Evolutionary conservation across 2,888 invertebrate genomes (phyloP), one percentile per base, ranked within the genome.

Genomic region (Aleiodes alternator): DNA sequence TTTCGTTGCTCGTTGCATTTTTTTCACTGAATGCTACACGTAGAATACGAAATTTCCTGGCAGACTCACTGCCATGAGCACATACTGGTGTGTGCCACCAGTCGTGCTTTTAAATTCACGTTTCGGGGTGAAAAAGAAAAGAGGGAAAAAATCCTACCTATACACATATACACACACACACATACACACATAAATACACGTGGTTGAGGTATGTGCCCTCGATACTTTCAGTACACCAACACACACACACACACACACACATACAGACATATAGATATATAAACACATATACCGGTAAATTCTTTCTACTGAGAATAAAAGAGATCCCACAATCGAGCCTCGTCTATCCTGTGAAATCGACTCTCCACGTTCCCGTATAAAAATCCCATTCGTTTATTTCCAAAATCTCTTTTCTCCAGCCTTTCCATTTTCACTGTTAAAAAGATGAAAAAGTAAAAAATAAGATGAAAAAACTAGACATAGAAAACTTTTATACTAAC

Each of bases 281-380:
- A 72, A 11, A 72, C 69, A 66, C 66, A 69, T 59, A 75, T 59
- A 59, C 74, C 38, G 34, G 53, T 59, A 48, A 75, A 75, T 71
- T 75, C 70, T 70, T 75, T 68, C 51, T 64, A 66, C 75, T 70
- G 31, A 80, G 79, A 78, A 80, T 80, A 80, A 78, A 80, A 80
- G 80, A 79, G 76, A 78, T 76, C 78, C 76, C 72, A 79, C 80
- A 80, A 80, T 80, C 78, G 78, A 80, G 80, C 64, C 78, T 77
- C 76, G 59, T 77, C 69, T 70, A 75, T 75, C 70, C 70, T 57
- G 51, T 61, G 75, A 78, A 79, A 80, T 80, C 78, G 77, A 75
- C 76, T 72, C 75, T 73, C 76, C 61, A 68, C 69, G 61, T 76
- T 76, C 66, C 43, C 76, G 64, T 75, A 68, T 69, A 72, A 71